Base-by-base conservation (phyloP, 2,888 invertebrate species). In the Opisthograptis luteolata region DNA sequence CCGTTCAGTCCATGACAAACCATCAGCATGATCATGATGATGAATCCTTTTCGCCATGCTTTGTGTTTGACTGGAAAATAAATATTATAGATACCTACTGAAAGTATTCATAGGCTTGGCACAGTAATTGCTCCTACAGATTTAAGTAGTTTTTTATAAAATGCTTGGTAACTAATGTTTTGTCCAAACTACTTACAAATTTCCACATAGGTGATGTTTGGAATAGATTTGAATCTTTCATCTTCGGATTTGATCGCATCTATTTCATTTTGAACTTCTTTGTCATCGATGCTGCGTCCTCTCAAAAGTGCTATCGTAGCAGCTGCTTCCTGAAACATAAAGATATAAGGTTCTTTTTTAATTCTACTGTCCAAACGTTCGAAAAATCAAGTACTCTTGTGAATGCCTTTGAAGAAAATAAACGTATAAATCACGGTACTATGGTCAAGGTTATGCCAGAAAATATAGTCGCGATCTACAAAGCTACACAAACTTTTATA, bases 221-320 rank as follows among this genome's bases (percentile, higher is more conserved):
- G 80, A 37, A 82, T 49, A 0, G 79, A 70, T 55, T 76, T 79
- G 54, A 69, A 81, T 51, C 70, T 68, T 2, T 67, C 66, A 15
- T 80, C 76, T 44, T 80, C 76, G 14, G 60, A 68, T 46, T 58
- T 72, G 58, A 85, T 74, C 1, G 24, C 34, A n/a, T 75, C 61
- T 3, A 84, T 56, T 66, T 81, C 78, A 14, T 53, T 64, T 54
- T 68, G 62, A 2, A 84, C 73, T 24, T 51, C 52, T 60, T 76
- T 76, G 36, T 81, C 68, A n/a, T 69, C 52, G 1, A 48, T 48
- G n/a, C 63, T 39, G 8, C 80, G 58, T 4, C 84, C 79, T 62
- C 84, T 66, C 0, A 84, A 62, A 1, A 60, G 60, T 1, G 81
- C 74, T 5, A 79, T 50, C 0, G 65, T 66, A 24, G 58, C 44